A percentile compares a stretch with the other conserved stretches of the same genome.
phyloP scores from a whole-genome alignment of 2,113 vertebrate species.

The Pagrus major region DNA sequence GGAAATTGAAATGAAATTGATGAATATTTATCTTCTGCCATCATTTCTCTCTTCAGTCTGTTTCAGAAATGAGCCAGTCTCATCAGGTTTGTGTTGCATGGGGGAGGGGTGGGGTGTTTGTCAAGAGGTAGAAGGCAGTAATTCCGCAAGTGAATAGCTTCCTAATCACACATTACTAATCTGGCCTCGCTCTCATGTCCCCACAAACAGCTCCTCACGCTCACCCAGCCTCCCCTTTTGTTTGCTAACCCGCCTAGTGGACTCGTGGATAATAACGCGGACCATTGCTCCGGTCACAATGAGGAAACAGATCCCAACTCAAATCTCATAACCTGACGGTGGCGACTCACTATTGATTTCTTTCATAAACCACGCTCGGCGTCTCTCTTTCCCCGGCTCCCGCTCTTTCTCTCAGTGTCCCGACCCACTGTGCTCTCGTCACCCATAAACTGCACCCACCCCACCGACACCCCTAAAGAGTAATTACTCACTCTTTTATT shows the following conservation, averaged over 20 bases:
- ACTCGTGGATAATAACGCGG: constrained; percentile 63
- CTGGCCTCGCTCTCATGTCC: constrained; percentile 51
- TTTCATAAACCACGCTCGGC: constrained; percentile 69
- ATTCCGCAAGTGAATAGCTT: constrained; percentile 65
- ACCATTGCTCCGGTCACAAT: constrained; percentile 68
- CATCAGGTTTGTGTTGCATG: constrained; percentile 13
- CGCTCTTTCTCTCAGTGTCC: constrained; percentile 34
- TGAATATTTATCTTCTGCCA: constrained; percentile 40
- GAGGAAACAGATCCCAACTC: constrained; percentile 70
- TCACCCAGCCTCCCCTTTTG: constrained; percentile 46
- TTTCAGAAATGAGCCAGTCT: constrained; percentile 29
- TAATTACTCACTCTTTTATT: constrained; percentile 82
- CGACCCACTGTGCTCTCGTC: constrained; percentile 45
- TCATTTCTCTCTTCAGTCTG: constrained; percentile 20
- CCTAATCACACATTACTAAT: constrained; percentile 77
- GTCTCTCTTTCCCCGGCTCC: constrained; percentile 37
- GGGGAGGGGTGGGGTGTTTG: constrained; percentile 18
- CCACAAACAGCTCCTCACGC: constrained; percentile 20
- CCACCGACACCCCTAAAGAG: constrained; percentile 67
- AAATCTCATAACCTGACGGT: constrained; percentile 76
- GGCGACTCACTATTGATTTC: constrained; percentile 76
- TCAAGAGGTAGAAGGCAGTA: constrained; percentile 45
- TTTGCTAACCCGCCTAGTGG: constrained; percentile 63
- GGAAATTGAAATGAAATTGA: constrained; percentile 34
- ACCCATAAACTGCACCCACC: constrained; percentile 49